phyloP scores from a whole-genome alignment of 2,888 invertebrate species.

The Clistopyga incitator region DNA sequence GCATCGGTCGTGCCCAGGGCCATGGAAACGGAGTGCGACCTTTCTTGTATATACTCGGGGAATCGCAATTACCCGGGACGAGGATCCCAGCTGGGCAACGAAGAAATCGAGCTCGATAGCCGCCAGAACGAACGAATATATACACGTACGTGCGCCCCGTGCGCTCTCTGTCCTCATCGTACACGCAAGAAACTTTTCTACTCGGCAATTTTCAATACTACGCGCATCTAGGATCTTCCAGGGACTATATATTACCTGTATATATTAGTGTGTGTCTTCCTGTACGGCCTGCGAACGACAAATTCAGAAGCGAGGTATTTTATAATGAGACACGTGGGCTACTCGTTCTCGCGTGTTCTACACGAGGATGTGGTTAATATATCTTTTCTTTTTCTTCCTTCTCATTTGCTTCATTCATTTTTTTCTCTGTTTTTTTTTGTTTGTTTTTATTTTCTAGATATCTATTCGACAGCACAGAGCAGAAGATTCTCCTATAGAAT shows the following conservation, averaged over 20 bases:
- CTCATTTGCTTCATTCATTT: not conserved
- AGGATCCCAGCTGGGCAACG: constrained; percentile 7
- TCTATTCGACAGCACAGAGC: not conserved
- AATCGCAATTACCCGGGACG: constrained; percentile 37
- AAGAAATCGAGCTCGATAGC: not conserved
- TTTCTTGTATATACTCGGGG: constrained; percentile 23
- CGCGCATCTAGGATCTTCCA: constrained; percentile 4
- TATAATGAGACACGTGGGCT: constrained; percentile 10
- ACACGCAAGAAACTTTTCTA: constrained; percentile 50
- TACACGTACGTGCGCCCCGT: constrained; percentile 14
- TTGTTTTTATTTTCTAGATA: not conserved
- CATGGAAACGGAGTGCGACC: constrained; percentile 30
- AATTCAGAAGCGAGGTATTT: constrained; percentile 9
- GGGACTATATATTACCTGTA: constrained; percentile 30
- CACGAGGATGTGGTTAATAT: constrained; percentile 28
- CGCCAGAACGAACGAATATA: constrained; percentile 1
- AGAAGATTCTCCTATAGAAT: not conserved
- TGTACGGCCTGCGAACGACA: constrained; percentile 2
- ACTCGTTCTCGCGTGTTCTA: constrained; percentile 24
- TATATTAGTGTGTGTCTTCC: not conserved
- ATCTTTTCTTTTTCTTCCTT: not conserved
- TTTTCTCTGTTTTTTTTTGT: not conserved
- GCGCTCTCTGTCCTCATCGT: constrained; percentile 20
- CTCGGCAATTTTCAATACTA: constrained; percentile 53
- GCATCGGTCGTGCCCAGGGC: constrained; percentile 64